Evolutionary conservation across 2,888 invertebrate genomes (phyloP).

Genomic region (Monopis laevigella): DNA sequence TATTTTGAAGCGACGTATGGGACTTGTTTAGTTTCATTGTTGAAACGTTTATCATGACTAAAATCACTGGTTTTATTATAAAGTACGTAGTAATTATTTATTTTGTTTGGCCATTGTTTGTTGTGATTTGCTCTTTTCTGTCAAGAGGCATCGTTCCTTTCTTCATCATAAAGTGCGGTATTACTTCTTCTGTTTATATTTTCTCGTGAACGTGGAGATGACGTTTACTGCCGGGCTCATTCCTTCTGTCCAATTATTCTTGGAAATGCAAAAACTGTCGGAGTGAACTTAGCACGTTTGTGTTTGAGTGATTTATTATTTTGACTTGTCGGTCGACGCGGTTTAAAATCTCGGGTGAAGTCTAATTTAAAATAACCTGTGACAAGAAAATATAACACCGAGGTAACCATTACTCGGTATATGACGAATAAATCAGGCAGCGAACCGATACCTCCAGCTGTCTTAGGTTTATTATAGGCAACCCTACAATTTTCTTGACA

Average conservation of each 20-base stretch:
- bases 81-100: conserved; percentile 6
- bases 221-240: conserved; percentile 5
- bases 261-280: conserved; percentile 28
- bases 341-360: conserved; percentile 6
- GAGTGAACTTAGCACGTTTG: conserved; percentile 26
- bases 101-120: conserved; percentile 9
- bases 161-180: not conserved
- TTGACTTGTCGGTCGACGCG: conserved; percentile 15
- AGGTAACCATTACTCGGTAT: not conserved
- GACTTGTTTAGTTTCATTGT: conserved; percentile 10
- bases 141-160: not conserved
- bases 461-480: not conserved
- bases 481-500: conserved; percentile 2
- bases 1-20: conserved; percentile 3
- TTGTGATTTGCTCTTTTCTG: conserved; percentile 9
- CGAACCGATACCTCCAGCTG: not conserved
- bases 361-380: conserved; percentile 10
- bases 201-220: not conserved
- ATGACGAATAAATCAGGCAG: conserved; percentile 10
- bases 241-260: conserved; percentile 20
- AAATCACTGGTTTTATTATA: conserved; percentile 6
- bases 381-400: conserved; percentile 11
- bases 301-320: conserved; percentile 33
- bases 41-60: conserved; percentile 6
- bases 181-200: conserved; percentile 6